Percentiles rank a stretch among this genome's conserved stretches.
Conservation (phyloP, 2,797 vertebrate genomes). For the Alfaro cultratus region DNA sequence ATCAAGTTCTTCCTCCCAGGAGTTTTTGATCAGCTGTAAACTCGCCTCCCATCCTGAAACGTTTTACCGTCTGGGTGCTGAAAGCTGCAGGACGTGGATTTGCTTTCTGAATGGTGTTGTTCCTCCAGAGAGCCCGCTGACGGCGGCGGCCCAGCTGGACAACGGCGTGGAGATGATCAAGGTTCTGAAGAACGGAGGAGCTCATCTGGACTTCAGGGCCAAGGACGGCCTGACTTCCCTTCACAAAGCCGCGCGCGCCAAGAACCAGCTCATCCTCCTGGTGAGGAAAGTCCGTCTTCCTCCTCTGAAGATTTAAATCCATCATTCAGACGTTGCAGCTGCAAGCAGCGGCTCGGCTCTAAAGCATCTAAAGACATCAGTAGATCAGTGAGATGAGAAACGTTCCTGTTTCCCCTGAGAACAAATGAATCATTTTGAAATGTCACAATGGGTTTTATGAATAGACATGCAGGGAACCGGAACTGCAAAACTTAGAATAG, state of each 20-base stretch:
- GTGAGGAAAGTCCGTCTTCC: slow-evolving; percentile 65
- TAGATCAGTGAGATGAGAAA: background rate
- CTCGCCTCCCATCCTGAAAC: background rate
- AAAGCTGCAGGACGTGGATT: background rate
- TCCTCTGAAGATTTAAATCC: background rate
- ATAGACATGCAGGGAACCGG: no score
- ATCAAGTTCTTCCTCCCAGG: background rate
- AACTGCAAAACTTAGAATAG: no score
- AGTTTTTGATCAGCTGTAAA: background rate
- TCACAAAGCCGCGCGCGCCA: slow-evolving; percentile 90
- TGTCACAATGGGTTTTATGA: background rate
- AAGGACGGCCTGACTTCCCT: slow-evolving; percentile 93
- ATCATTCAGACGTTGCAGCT: background rate
- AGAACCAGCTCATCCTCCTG: slow-evolving; percentile 87
- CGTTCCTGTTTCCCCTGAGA: background rate
- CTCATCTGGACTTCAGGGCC: slow-evolving; percentile 94
- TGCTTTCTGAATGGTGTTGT: background rate
- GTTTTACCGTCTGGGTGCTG: background rate
- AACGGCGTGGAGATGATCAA: slow-evolving; percentile 86
- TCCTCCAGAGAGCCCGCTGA: slow-evolving; percentile 89
- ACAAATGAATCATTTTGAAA: background rate
- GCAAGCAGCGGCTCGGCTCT: background rate
- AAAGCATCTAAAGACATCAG: no score
- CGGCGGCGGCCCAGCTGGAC: slow-evolving; percentile 87
- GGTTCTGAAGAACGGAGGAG: slow-evolving; percentile 88